Evolutionary conservation across 2,113 vertebrate species (phyloP).

Genomic region (Aix galericulata): DNA sequence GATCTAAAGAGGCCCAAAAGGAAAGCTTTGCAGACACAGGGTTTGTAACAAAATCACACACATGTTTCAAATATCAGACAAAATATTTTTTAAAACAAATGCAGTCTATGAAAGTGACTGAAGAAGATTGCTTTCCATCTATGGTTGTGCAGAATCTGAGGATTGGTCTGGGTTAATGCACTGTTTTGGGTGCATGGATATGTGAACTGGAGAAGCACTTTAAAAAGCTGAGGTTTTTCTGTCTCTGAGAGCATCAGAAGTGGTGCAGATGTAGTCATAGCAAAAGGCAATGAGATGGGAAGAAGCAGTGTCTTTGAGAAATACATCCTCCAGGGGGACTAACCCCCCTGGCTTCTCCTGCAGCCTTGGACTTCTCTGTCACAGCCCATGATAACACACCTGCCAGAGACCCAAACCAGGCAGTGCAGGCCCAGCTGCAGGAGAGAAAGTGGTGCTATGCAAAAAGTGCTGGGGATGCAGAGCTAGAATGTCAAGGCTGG

Average conservation of each 20-base stretch:
- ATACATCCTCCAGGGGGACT: neutral
- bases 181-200: neutral
- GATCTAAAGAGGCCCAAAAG: neutral
- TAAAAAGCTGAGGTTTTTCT: neutral
- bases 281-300: neutral
- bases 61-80: neutral
- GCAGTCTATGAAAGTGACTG: neutral
- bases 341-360: neutral
- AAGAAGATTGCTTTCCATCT: neutral
- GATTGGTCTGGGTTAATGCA: neutral
- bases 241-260: neutral
- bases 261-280: neutral
- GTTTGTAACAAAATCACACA: neutral
- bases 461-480: fast-evolving
- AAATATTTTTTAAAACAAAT: neutral
- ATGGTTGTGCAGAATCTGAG: neutral
- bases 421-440: neutral
- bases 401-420: fast-evolving
- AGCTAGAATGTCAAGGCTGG: neutral
- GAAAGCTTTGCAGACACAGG: neutral
- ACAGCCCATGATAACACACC: neutral
- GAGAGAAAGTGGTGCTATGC: neutral
- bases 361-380: neutral
- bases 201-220: neutral
- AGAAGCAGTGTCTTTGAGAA: neutral